These are phyloP conservation scores for Parnassius mnemosyne DNA, from an alignment of 2,888 invertebrate species.

Conservation along the genomic window DNA sequence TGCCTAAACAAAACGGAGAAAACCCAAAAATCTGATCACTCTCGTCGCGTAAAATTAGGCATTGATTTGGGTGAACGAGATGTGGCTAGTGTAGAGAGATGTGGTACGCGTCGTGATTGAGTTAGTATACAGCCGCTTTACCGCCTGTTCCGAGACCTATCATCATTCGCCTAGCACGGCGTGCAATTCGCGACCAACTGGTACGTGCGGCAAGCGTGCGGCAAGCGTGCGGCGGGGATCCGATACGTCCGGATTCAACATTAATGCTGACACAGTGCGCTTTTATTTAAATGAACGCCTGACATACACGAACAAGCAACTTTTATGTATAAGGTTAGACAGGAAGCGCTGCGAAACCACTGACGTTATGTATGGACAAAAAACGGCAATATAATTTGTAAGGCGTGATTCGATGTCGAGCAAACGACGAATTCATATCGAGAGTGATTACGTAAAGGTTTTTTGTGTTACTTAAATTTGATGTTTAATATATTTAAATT, in stretches of 20 bases:
- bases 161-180: too few relatives aligned
- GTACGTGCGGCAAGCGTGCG: not conserved
- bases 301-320: not conserved
- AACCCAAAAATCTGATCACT: not conserved
- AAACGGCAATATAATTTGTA: not conserved
- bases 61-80: not conserved
- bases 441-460: too few relatives aligned
- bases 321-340: not conserved
- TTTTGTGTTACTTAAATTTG: too few relatives aligned
- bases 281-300: constrained; percentile 6
- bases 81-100: not conserved
- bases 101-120: too few relatives aligned
- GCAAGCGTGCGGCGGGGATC: not conserved
- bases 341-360: not conserved
- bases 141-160: too few relatives aligned
- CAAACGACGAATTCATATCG: too few relatives aligned
- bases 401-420: not conserved
- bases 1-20: not conserved
- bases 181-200: not conserved
- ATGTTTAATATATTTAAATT: too few relatives aligned
- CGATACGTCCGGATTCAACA: not conserved
- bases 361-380: not conserved
- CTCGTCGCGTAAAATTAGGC: not conserved
- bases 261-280: not conserved
- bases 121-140: too few relatives aligned